These are phyloP conservation scores for Watsonalla cultraria DNA, from an alignment of 2,888 invertebrate genomes.

Conservation along the genomic window DNA sequence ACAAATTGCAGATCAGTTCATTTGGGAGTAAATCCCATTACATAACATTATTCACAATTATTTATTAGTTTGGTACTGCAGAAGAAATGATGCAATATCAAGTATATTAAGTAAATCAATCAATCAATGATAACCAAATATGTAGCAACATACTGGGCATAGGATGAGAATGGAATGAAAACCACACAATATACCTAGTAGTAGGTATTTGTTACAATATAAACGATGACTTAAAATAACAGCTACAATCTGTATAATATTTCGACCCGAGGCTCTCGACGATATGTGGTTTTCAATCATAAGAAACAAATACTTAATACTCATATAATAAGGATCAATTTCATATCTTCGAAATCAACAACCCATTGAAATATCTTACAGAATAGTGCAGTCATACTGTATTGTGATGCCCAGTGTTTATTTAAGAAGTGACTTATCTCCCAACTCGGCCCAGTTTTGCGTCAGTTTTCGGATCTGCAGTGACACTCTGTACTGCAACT, in stretches of 20 bases:
- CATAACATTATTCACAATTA: conserved; percentile 12
- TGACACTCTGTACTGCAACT: conserved; percentile 93
- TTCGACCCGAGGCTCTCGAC: no score
- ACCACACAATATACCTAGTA: neutral
- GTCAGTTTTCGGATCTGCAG: conserved; percentile 98
- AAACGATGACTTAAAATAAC: no score
- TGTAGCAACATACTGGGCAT: no score
- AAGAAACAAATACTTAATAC: no score
- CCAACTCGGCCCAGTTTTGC: conserved; percentile 96
- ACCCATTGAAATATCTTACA: neutral
- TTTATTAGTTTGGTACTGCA: conserved; percentile 6
- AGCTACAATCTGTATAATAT: no score
- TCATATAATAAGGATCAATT: no score
- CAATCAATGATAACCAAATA: no score
- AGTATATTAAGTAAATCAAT: no score
- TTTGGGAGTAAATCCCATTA: conserved; percentile 1
- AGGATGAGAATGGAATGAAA: no score
- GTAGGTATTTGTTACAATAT: neutral
- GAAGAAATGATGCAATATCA: no score
- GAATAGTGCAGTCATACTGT: neutral
- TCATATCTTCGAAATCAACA: no score
- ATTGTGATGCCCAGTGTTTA: neutral
- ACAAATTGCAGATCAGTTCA: conserved; percentile 4
- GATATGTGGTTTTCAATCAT: no score
- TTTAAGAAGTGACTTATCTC: conserved; percentile 38